Percentiles rank a stretch among this genome's conserved stretches.
These are phyloP conservation scores for Tribolium madens DNA, from an alignment of 1,140 invertebrate species.

Conservation along the genomic window DNA sequence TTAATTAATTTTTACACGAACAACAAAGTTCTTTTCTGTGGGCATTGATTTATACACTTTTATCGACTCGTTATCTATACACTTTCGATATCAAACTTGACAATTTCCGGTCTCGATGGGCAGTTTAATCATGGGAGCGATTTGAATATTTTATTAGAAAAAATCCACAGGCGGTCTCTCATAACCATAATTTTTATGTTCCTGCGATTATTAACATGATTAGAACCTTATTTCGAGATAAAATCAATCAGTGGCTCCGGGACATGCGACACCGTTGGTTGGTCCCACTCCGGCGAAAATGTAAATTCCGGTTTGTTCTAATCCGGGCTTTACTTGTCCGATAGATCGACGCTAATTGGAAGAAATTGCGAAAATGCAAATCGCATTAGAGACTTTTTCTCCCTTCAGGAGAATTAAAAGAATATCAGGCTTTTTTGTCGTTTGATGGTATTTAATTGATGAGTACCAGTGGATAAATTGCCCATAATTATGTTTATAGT, in stretches of 20 bases:
- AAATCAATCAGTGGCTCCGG: conserved; percentile 17
- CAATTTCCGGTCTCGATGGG: conserved; percentile 23
- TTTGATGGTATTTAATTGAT: conserved; percentile 38
- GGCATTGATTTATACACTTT: background rate
- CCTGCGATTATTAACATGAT: conserved; percentile 43
- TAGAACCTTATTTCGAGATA: conserved; percentile 39
- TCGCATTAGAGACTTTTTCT: background rate
- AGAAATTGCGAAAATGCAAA: conserved; percentile 9
- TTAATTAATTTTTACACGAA: too few species aligned
- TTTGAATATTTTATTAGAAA: conserved; percentile 40
- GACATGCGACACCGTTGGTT: conserved; percentile 8
- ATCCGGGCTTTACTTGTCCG: conserved; percentile 18
- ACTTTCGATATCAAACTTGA: background rate
- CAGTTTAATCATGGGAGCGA: conserved; percentile 14
- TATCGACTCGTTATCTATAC: background rate
- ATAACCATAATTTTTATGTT: conserved; percentile 43
- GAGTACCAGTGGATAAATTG: conserved; percentile 35
- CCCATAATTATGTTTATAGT: conserved; percentile 36
- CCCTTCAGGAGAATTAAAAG: background rate
- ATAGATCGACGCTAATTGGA: conserved; percentile 11
- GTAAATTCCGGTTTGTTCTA: background rate
- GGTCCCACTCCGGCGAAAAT: conserved; percentile 1
- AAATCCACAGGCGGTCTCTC: conserved; percentile 40
- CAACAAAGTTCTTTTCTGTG: too few species aligned
- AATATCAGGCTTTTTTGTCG: background rate